Evolutionary conservation across 2,888 invertebrate species (phyloP), one percentile per base, ranked within the genome.

Genomic region (Xestia rhomboidea): DNA sequence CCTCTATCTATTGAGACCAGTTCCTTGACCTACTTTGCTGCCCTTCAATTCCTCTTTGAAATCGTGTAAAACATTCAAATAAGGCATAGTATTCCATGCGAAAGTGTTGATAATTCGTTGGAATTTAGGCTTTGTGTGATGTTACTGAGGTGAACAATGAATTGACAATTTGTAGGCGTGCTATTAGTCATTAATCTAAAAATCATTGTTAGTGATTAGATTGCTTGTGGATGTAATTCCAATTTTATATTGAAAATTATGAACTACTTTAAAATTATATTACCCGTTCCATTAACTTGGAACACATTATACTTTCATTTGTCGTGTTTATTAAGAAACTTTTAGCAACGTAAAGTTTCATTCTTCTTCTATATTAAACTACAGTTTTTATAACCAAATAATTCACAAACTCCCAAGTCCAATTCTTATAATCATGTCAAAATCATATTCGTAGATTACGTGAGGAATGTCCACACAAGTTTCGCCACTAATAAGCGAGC

Each of bases 401-500:
- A 60, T 41, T 67, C 64, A 54, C 15, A 68, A 77, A 72, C 54
- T 76, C 63, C 44, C 34, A 78, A 78, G 44, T 71, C 57, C 34
- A 41, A 67, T 76, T 83, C 60, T 4, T 4, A 70, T 71, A 49
- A 46, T 82, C 57, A 72, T 41, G 62, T 72, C 68, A 60, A 41
- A 82, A 72, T 83, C 49, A 80, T 81, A 74, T 82, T 82, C 78
- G 11, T 21, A 51, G 62, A 84, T 60, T 62, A 82, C 74, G 74
- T 85, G 86, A 85, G 86, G 86, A 80, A 85, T 83, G 75, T 71
- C 73, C 76, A 66, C 86, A 74, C 83, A 81, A 85, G 76, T 83
- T 81, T 75, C 27, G 64, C 81, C 83, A 82, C 85, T 81, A 80
- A 85, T 73, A 87, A 86, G 64, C 71, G 66, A 72, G 46, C 10